Percentiles rank a stretch among this genome's conserved stretches.
phyloP scores from a whole-genome alignment of 2,888 invertebrate species.

The Gonocerus acuteangulatus region DNA sequence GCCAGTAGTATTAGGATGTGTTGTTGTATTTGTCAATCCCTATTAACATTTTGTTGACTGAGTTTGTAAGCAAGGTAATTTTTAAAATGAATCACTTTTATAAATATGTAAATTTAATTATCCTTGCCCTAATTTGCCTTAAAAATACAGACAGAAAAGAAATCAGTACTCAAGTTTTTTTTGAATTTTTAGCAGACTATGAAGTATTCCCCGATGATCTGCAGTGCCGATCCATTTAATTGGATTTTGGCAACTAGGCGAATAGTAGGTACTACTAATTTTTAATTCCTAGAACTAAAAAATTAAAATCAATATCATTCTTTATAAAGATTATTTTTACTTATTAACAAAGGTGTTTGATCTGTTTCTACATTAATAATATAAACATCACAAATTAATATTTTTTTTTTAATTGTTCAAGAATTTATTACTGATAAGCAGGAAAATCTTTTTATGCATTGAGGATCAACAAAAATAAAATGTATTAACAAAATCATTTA shows the following conservation, averaged over 20 bases:
- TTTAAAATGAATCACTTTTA: constrained; percentile 10
- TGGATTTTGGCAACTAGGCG: constrained; percentile 22
- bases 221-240: constrained; percentile 25
- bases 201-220: constrained; percentile 21
- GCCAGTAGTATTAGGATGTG: constrained; percentile 13
- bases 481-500: no score
- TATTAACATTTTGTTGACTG: constrained; percentile 21
- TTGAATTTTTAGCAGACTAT: constrained; percentile 16
- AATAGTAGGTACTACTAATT: constrained; percentile 18
- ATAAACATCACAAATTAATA: no score
- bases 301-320: constrained; percentile 21
- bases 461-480: no score
- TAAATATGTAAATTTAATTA: constrained; percentile 8
- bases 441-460: no score
- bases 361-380: background rate
- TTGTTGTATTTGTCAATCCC: constrained; percentile 19
- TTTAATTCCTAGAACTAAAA: constrained; percentile 25
- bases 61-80: constrained; percentile 8
- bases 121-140: constrained; percentile 10
- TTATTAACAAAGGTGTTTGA: constrained; percentile 4
- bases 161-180: constrained; percentile 23
- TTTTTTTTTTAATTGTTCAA: no score
- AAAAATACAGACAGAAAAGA: constrained; percentile 14
- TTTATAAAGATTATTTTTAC: background rate
- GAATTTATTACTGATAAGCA: no score